phyloP scores from a whole-genome alignment of 2,113 vertebrate species.

The Limanda limanda region DNA sequence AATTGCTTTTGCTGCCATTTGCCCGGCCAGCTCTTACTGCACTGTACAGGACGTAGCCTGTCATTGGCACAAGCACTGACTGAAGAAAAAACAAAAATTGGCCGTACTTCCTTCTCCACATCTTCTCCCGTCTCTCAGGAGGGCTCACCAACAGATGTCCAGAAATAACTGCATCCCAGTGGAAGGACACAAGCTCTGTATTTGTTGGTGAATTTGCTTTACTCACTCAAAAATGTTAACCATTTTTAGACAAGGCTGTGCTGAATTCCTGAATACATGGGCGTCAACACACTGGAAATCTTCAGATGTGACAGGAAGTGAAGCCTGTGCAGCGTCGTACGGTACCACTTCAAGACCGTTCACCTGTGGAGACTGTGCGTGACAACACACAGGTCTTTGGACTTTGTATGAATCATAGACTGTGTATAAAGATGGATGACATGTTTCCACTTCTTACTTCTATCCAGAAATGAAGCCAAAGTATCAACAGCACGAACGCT shows the following conservation, averaged over 20 bases:
- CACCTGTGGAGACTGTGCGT: too few species aligned
- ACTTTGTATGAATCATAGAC: too few species aligned
- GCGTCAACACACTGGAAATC: conserved; percentile 26
- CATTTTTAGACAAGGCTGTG: conserved; percentile 63
- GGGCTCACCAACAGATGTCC: conserved; percentile 67
- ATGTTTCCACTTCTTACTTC: too few species aligned
- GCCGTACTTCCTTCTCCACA: conserved; percentile 65
- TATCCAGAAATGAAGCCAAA: too few species aligned
- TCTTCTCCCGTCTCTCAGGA: conserved; percentile 47
- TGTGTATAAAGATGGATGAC: too few species aligned
- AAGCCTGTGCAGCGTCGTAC: conserved; percentile 22
- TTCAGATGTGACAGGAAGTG: conserved; percentile 43
- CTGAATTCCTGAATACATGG: conserved; percentile 48
- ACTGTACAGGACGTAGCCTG: conserved; percentile 18
- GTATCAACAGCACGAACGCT: too few species aligned
- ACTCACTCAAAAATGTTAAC: conserved; percentile 50
- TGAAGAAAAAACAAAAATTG: conserved; percentile 35
- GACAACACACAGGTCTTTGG: too few species aligned
- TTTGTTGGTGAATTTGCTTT: conserved; percentile 56
- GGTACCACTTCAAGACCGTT: too few species aligned
- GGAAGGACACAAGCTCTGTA: conserved; percentile 37
- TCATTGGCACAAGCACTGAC: conserved; percentile 45
- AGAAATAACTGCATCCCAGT: conserved; percentile 68
- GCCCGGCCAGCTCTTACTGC: conserved; percentile 21
- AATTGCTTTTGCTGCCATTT: conserved; percentile 46